Base-by-base conservation (phyloP, 2,888 invertebrate species). In the Troides helena region DNA sequence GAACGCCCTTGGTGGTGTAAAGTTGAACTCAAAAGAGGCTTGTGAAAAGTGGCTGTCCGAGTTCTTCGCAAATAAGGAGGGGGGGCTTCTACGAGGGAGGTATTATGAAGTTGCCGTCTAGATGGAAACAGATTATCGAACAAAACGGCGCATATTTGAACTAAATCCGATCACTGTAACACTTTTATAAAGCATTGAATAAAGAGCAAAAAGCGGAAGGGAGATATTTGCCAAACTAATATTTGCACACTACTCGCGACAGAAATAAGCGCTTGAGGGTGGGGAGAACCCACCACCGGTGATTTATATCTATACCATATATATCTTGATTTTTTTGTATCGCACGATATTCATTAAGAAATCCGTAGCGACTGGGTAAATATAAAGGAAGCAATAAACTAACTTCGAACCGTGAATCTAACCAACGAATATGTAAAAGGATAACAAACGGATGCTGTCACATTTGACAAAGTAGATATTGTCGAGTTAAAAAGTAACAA, bases 401-500 rank as follows among this genome's bases (percentile, higher is more conserved):
- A 30, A 61, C n/a, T 60, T 50, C 23, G 39, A 53, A 58, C 21
- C 53, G 56, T 56, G 56, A 64, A 62, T 60, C 56, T 39, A 59
- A 67, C 56, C 53, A 14, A 64, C 64, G 65, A 63, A 66, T 61
- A 25, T 64, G 61, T 70, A 50, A 53, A 67, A 70, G 70, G 67
- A 70, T 57, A 70, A 70, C 61, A 30, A 70, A 60, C 70, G 64
- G 56, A 67, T 36, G 60, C 67, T 67, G 70, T 67, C 67, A 67
- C 60, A 17, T 59, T 46, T 70, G 67, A 70, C 67, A 70, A 70
- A 70, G 60, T 67, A 70, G 46, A 60, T 64, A 67, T 67, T 67
- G 61, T 67, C 30, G 36, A 63, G 56, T 70, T 64, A 64, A 70
- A 67, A 64, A 64, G 50, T 70, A 70, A 70, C 43, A 64, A 70